Evolutionary conservation across 2,113 vertebrate genomes (phyloP), one percentile per base, ranked within the genome.

Genomic region (Erythrocercus mccallii): DNA sequence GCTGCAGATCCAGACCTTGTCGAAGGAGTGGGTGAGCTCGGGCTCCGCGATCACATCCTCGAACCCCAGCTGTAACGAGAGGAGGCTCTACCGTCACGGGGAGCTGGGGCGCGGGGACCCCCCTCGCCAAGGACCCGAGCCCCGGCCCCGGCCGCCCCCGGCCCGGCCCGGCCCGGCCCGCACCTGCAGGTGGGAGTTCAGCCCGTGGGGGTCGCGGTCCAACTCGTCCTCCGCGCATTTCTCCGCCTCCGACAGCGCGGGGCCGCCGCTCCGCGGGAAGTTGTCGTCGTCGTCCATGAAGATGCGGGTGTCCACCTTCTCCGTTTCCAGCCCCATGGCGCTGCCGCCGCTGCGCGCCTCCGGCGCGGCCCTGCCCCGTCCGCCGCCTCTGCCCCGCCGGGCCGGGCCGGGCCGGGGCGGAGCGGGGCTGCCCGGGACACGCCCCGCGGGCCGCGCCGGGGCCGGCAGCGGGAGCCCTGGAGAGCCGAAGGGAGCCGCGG

Each of bases 31-130:
- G 1, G 98, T 92, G 2, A 98, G 98, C 47, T 81, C 72, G 0
- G 99, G 99, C 95, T 99, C 99, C 3, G 98, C 99, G 45, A 99
- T 98, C 93, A 99, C 97, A 37, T 99, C 99, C 30, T 99, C 98
- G 77, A 99, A 99, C 4, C 97, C 98, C 72, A 99, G 96, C 99
- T 99, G 97, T 7, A 97, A 90, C 10, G 15, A 95, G 78, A 90
- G 35, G 80, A 72, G 31, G 71, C 47, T 45, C 18, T 4, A 60
- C 56, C 10, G 25, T 92, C 19, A 88, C 21, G 8, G 45, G 33
- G 24, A 11, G 33, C 71, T 1, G 33, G 17, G 71, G 8, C 3
- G 37, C 9, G 30, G 24, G 33, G 3, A 27, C 22, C 9, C 69
- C 42, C 11, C 72, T 9, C 17, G 7, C 38, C 45, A 5, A 2